These are phyloP conservation scores for Argentina silus DNA, from an alignment of 2,797 vertebrate genomes.

Conservation along the genomic window DNA sequence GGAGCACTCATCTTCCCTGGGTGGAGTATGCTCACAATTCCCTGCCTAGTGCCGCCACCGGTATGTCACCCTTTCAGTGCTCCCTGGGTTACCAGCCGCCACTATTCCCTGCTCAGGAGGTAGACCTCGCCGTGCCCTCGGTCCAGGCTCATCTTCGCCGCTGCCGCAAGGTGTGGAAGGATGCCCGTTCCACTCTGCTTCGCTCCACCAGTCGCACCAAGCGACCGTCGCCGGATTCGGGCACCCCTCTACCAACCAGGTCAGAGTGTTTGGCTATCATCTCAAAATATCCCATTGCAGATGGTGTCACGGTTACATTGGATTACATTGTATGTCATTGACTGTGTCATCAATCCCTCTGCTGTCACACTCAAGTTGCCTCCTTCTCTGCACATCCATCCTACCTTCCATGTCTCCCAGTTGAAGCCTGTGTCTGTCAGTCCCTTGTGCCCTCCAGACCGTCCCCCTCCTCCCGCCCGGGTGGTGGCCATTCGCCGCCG, in stretches of 20 bases:
- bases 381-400: background rate
- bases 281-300: background rate
- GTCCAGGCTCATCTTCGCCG: background rate
- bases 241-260: background rate
- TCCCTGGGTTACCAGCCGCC: slow-evolving; percentile 6
- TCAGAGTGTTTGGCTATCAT: background rate
- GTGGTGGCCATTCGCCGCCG: background rate
- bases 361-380: background rate
- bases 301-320: background rate
- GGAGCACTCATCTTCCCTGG: background rate
- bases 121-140: background rate
- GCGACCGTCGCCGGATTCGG: background rate
- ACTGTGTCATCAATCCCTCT: background rate
- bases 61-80: background rate
- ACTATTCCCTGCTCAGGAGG: background rate
- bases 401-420: slow-evolving; percentile 13
- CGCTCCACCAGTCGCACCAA: background rate
- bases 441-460: background rate
- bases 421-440: slow-evolving; percentile 14
- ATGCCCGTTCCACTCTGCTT: background rate
- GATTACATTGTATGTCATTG: background rate
- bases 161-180: background rate
- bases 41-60: background rate
- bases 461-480: background rate
- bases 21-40: slow-evolving; percentile 1